Evolutionary conservation across 2,797 vertebrate species (phyloP), one percentile per base, ranked within the genome.

Genomic region (Myotis findleyi): DNA sequence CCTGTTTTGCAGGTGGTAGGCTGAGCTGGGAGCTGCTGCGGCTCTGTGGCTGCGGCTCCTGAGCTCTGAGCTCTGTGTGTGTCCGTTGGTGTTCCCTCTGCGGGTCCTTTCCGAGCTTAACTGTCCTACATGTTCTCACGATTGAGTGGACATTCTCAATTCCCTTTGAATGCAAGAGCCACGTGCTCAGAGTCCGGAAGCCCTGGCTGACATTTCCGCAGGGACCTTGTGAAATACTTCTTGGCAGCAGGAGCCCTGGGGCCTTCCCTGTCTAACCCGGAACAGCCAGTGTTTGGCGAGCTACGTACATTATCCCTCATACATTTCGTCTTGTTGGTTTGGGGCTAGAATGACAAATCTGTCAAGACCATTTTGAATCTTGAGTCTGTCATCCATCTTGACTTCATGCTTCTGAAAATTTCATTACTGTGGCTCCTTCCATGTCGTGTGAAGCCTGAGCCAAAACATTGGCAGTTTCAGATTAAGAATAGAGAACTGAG

Each of bases 301-400:
- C 25, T 57, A 7, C 1, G 7, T 21, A 27, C 36, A 30, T 59
- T 16, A 81, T 23, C 14, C 33, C 21, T 23, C 53, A 73, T 12
- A 53, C 18, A 30, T 41, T 41, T 75, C 49, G 5, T 91, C 25
- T 55, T 76, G 47, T 44, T 92, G 73, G 23, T 85, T 64, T 84
- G 57, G n/a, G 57, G 57, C 64, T 76, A 71, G 49, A 95, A 81
- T 90, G 73, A 53, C 20, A 76, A 80, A 66, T 76, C 44, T 59
- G 17, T 92, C 82, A 90, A 66, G n/a, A 85, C 27, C 17, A 8
- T 87, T 95, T 91, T 85, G 73, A 49, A 73, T 92, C 76, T 89
- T 16, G 20, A 62, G 79, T 93, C 89, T 87, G 81, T 72, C 69
- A 75, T 68, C 86, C 44, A 30, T 25, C 36, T 91, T 27, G 21